Percentiles rank a stretch among this genome's conserved stretches.
These are phyloP conservation scores for Karalla daura DNA, from an alignment of 2,797 vertebrate species.

Conservation along the genomic window DNA sequence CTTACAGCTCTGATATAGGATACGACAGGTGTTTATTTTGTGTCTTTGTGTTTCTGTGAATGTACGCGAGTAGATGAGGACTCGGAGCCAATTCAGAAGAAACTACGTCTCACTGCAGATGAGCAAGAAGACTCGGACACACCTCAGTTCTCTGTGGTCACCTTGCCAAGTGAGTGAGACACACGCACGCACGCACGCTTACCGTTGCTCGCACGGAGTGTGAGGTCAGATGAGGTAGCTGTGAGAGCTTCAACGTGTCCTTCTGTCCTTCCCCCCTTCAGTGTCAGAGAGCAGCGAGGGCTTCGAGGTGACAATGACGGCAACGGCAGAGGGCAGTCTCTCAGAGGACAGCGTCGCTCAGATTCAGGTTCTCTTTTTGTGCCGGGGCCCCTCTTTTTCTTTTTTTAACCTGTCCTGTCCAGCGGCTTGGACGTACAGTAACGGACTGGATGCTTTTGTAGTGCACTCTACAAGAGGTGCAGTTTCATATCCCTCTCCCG, in stretches of 20 bases:
- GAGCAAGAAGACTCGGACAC: constrained; percentile 86
- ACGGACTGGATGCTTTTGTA: too few relatives aligned
- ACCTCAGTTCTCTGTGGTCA: constrained; percentile 91
- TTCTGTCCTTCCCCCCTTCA: constrained; percentile 61
- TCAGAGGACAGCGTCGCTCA: constrained; percentile 91
- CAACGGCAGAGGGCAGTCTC: constrained; percentile 89
- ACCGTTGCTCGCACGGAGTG: too few relatives aligned
- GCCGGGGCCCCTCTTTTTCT: too few relatives aligned
- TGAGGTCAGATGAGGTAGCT: too few relatives aligned
- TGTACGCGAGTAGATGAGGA: constrained; percentile 86
- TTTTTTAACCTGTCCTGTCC: too few relatives aligned
- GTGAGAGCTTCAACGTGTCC: rapidly evolving
- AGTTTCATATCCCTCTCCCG: too few relatives aligned
- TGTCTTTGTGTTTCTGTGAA: constrained; percentile 13
- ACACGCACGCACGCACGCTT: too few relatives aligned
- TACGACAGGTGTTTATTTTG: neutral
- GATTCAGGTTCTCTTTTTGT: constrained; percentile 94
- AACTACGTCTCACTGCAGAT: constrained; percentile 88
- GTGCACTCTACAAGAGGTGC: too few relatives aligned
- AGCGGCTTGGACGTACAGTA: too few relatives aligned
- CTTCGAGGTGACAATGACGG: constrained; percentile 99
- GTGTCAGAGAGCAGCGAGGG: constrained; percentile 94
- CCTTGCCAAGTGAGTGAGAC: constrained; percentile 92
- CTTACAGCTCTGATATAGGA: too few relatives aligned
- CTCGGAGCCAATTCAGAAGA: constrained; percentile 90